These are phyloP conservation scores for Tiliacea citrago DNA, from an alignment of 2,888 invertebrate species.

Conservation along the genomic window DNA sequence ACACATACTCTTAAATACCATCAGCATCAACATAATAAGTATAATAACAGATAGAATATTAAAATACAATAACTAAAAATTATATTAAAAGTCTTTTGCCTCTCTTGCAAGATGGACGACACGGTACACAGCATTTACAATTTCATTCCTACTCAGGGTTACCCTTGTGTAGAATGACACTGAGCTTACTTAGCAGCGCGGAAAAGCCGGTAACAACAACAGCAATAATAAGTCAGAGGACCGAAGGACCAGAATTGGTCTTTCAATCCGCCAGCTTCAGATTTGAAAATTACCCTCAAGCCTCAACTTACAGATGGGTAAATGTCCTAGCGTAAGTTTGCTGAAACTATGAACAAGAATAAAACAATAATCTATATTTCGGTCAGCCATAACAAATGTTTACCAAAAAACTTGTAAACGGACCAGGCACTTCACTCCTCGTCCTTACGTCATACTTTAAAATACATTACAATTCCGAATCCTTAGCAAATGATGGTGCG, in stretches of 20 bases:
- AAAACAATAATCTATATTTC: neutral
- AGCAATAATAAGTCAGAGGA: neutral
- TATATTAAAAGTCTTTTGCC: no score
- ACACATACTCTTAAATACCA: no score
- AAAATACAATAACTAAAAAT: no score
- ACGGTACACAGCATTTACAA: no score
- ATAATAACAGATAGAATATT: no score
- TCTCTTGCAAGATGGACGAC: no score
- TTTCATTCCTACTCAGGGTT: no score
- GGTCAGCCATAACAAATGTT: neutral
- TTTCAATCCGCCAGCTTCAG: no score
- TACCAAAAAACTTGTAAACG: neutral
- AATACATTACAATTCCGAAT: slow-evolving; percentile 43
- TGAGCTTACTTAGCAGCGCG: no score
- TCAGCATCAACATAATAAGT: no score
- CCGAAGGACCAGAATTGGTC: neutral
- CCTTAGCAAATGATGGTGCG: slow-evolving; percentile 31
- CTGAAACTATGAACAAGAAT: neutral
- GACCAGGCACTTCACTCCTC: neutral
- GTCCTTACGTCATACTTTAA: slow-evolving; percentile 37
- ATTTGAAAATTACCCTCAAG: neutral
- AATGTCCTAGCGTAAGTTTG: neutral
- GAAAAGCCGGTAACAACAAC: no score
- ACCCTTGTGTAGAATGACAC: no score
- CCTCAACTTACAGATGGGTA: neutral